A percentile compares a stretch with the other conserved stretches of the same genome.
Evolutionary conservation across 2,888 invertebrate species (phyloP).

Genomic region (Microctonus hyperodae): DNA sequence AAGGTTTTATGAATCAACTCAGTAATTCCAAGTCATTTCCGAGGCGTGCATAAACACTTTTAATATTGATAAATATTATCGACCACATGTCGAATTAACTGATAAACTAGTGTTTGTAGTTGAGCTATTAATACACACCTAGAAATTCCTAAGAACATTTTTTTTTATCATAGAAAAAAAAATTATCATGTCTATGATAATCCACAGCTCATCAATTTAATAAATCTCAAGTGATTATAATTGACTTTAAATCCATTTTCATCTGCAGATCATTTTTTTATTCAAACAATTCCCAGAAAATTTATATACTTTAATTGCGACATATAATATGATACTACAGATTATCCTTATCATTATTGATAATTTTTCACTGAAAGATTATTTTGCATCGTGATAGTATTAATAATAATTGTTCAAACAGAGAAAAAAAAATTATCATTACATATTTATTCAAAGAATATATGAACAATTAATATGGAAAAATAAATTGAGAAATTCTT

Average conservation of each 20-base stretch:
- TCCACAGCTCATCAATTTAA: not conserved
- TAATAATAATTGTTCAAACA: not conserved
- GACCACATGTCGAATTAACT: not conserved
- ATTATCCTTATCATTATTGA: not conserved
- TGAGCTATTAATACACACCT: conserved; percentile 4
- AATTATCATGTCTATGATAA: not conserved
- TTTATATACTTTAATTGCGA: not conserved
- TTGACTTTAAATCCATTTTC: not conserved
- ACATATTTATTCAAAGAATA: not conserved
- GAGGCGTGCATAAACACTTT: not conserved
- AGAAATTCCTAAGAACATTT: not conserved
- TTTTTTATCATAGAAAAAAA: not conserved
- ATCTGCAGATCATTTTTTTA: not conserved
- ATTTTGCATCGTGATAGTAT: not conserved
- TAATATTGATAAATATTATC: not conserved
- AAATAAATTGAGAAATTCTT: no score
- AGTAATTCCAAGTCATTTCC: not conserved
- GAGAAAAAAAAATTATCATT: not conserved
- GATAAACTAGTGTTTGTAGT: not conserved
- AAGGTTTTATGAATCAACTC: no score
- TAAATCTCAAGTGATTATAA: not conserved
- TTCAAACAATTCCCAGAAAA: not conserved
- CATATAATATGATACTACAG: not conserved
- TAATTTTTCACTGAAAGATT: not conserved
- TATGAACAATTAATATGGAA: no score